These are phyloP conservation scores for Iselma pallidipennis DNA, from an alignment of 2,888 invertebrate species.

Conservation along the genomic window DNA sequence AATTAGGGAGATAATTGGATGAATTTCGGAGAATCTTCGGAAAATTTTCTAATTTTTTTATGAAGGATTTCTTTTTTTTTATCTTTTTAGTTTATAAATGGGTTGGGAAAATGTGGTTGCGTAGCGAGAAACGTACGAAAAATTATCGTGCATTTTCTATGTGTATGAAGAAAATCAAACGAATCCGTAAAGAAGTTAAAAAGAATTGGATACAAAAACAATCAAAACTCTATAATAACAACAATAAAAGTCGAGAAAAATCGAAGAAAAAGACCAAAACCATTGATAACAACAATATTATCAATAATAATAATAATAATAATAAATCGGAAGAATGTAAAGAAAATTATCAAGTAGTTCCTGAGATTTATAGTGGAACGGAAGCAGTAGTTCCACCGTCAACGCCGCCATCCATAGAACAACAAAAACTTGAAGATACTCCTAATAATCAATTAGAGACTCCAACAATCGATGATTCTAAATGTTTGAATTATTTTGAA, in stretches of 20 bases:
- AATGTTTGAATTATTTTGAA: conserved; percentile 39
- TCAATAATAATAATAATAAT: conserved; percentile 1
- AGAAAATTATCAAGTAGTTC: conserved; percentile 53
- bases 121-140: conserved; percentile 68
- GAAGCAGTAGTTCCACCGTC: conserved; percentile 18
- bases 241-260: conserved; percentile 13
- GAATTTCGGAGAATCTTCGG: neutral
- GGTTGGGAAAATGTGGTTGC: conserved; percentile 63
- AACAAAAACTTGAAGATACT: conserved; percentile 9
- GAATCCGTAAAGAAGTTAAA: conserved; percentile 35
- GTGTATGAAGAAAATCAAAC: conserved; percentile 42
- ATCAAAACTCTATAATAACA: conserved; percentile 25
- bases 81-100: conserved; percentile 35
- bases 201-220: conserved; percentile 44
- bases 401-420: neutral
- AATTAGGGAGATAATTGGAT: conserved; percentile 34
- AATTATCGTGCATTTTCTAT: conserved; percentile 55
- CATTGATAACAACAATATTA: conserved; percentile 10
- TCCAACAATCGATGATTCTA: conserved; percentile 9
- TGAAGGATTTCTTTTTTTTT: neutral
- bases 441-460: neutral
- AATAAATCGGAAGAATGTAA: conserved; percentile 46
- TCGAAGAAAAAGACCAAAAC: conserved; percentile 13
- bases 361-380: conserved; percentile 43
- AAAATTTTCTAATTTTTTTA: neutral